phyloP scores from a whole-genome alignment of 2,113 vertebrate genomes.

The Amazona guildingii region DNA sequence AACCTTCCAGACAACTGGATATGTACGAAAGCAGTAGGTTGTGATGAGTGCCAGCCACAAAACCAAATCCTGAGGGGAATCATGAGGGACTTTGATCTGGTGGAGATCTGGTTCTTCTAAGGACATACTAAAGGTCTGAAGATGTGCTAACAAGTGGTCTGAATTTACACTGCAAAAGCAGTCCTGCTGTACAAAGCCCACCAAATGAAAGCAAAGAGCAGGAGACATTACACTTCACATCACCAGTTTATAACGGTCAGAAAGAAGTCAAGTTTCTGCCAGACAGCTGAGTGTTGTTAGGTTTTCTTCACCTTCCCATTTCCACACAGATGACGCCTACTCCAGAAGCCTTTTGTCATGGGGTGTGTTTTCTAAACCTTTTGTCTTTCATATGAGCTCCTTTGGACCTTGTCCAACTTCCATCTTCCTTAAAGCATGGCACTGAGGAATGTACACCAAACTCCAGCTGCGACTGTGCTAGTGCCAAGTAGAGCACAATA shows the following conservation, averaged over 20 bases:
- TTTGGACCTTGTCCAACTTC: neutral
- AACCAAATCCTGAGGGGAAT: neutral
- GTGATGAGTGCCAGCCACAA: accelerated
- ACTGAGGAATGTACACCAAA: neutral
- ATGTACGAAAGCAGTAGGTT: neutral
- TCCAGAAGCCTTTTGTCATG: neutral
- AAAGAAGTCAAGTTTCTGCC: neutral
- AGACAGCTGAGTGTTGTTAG: neutral
- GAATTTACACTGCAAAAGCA: neutral
- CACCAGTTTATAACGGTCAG: neutral
- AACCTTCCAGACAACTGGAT: neutral
- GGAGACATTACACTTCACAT: neutral
- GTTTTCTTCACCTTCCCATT: neutral
- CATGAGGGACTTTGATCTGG: neutral
- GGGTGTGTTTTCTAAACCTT: neutral
- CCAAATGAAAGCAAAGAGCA: neutral
- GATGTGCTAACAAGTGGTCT: neutral
- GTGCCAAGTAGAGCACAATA: neutral
- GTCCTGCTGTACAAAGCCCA: neutral
- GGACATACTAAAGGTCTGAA: neutral
- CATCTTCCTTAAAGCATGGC: neutral
- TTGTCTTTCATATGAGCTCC: neutral
- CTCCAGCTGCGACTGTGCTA: accelerated
- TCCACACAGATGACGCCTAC: neutral
- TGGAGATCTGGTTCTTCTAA: neutral